phyloP scores from a whole-genome alignment of 2,797 vertebrate genomes.

The Smutsia temminckii region DNA sequence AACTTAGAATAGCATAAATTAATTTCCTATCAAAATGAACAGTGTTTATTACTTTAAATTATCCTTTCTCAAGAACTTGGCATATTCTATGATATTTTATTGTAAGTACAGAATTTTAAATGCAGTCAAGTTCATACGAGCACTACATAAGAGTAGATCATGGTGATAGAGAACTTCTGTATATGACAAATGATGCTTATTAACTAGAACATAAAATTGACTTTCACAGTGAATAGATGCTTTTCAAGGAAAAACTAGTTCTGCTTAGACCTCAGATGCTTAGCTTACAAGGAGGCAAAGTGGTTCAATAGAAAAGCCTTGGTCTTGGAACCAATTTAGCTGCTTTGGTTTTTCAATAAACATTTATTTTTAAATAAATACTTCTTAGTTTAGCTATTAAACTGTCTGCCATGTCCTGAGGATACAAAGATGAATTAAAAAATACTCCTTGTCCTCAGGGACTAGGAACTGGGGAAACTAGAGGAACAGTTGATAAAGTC shows the following conservation, averaged over 20 bases:
- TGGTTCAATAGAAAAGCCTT: not conserved
- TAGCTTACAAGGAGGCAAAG: not conserved
- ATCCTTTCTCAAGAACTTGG: not conserved
- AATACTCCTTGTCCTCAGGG: not conserved
- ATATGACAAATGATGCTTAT: not conserved
- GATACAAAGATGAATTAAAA: not conserved
- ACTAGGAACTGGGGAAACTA: not conserved
- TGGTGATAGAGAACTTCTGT: not conserved
- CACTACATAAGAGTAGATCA: not conserved
- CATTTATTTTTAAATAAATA: not conserved
- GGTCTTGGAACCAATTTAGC: not conserved
- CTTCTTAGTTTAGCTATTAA: not conserved
- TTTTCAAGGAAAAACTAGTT: slow-evolving; percentile 5
- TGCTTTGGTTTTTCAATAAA: not conserved
- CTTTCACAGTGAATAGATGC: not conserved
- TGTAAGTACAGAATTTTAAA: not conserved
- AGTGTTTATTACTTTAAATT: slow-evolving; percentile 22
- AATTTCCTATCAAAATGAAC: not conserved
- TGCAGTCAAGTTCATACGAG: not conserved
- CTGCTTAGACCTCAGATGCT: not conserved
- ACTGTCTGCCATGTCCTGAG: not conserved
- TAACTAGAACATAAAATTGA: not conserved
- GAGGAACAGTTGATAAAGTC: not conserved
- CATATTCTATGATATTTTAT: not conserved
- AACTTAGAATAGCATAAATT: not conserved